phyloP scores from a whole-genome alignment of 2,113 vertebrate species.

The Heterochromis multidens region DNA sequence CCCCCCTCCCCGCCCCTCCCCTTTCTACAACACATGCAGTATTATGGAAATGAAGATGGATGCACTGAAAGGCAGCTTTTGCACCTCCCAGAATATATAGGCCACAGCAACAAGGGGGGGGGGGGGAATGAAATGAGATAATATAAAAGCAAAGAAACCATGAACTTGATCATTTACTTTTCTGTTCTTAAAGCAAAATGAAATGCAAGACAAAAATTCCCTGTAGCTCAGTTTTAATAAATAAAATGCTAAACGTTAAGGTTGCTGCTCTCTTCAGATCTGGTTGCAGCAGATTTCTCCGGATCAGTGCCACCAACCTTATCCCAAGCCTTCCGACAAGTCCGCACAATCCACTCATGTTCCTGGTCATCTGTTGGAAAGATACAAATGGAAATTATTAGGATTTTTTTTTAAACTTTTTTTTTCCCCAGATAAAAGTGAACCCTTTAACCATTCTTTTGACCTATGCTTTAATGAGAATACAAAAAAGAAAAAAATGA shows the following conservation, averaged over 20 bases:
- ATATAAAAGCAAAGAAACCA: neutral
- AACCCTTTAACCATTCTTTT: neutral
- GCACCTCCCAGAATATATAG: neutral
- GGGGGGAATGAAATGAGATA: neutral
- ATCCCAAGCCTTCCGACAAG: constrained; percentile 83
- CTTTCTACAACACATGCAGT: neutral
- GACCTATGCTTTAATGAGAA: neutral
- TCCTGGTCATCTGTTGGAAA: constrained; percentile 82
- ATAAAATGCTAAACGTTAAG: neutral
- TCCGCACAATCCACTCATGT: constrained; percentile 86
- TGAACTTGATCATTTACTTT: neutral
- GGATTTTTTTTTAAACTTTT: neutral
- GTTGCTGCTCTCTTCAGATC: neutral
- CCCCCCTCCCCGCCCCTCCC: neutral
- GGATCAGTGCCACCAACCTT: constrained; percentile 39
- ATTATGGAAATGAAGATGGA: neutral
- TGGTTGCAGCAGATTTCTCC: neutral
- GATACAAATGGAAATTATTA: neutral
- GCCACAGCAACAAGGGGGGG: neutral
- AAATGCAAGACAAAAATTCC: neutral
- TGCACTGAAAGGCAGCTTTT: neutral
- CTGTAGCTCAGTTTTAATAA: neutral
- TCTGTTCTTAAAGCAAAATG: neutral
- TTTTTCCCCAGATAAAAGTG: neutral
- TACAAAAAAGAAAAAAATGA: neutral